These are phyloP conservation scores for Blastobasis adustella DNA, from an alignment of 2,888 invertebrate genomes.

Conservation along the genomic window DNA sequence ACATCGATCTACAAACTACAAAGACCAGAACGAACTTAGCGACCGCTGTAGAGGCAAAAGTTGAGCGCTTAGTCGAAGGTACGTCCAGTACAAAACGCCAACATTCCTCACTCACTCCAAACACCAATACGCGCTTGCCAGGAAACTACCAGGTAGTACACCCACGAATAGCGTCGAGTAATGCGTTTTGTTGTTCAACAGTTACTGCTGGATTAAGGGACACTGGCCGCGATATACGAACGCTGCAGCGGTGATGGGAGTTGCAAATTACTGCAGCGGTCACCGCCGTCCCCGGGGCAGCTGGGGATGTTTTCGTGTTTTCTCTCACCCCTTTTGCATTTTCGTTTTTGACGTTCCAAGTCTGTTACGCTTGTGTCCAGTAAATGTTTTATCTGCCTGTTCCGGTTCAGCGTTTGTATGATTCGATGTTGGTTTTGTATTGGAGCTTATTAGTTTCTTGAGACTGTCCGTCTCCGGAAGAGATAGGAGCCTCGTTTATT, in stretches of 20 bases:
- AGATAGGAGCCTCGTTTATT: too few species aligned
- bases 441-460: too few species aligned
- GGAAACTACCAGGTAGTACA: constrained; percentile 52
- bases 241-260: constrained; percentile 7
- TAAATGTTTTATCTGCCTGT: too few species aligned
- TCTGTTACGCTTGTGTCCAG: too few species aligned
- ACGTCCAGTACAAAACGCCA: constrained; percentile 5
- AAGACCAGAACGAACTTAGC: background rate
- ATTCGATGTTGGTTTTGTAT: too few species aligned
- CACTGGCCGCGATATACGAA: constrained; percentile 25
- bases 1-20: too few species aligned
- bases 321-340: too few species aligned
- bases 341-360: too few species aligned
- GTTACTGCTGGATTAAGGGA: constrained; percentile 56
- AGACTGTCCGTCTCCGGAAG: too few species aligned
- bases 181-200: constrained; percentile 70
- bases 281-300: background rate
- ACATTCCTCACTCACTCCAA: constrained; percentile 16
- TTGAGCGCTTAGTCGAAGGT: background rate
- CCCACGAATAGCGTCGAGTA: constrained; percentile 56
- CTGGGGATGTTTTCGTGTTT: too few species aligned
- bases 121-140: constrained; percentile 35
- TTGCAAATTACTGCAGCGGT: constrained; percentile 11
- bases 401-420: too few species aligned
- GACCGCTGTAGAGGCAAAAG: background rate